phyloP scores from a whole-genome alignment of 2,113 vertebrate genomes.

The Pseudorhombus dupliciocellatus region DNA sequence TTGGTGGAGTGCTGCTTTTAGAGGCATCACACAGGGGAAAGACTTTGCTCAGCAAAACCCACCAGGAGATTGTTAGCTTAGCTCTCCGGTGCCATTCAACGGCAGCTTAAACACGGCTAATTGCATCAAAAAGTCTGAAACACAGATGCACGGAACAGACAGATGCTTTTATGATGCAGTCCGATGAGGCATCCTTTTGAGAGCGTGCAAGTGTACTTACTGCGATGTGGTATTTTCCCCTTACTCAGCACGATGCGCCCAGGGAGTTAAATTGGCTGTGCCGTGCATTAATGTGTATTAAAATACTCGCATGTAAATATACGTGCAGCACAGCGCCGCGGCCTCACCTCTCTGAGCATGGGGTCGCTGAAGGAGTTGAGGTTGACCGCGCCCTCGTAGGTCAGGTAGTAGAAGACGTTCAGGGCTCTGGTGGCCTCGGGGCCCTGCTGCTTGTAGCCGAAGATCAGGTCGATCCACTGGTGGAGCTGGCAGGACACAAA shows the following conservation, averaged over 20 bases:
- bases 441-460: slow-evolving; percentile 98
- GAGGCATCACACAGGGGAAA: slow-evolving; percentile 54
- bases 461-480: slow-evolving; percentile 99
- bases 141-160: slow-evolving; percentile 32
- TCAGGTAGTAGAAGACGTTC: slow-evolving; percentile 98
- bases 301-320: neutral
- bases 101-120: slow-evolving; percentile 68
- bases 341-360: slow-evolving; percentile 91
- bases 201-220: slow-evolving; percentile 56
- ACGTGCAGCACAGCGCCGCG: neutral
- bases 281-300: slow-evolving; percentile 15
- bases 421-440: slow-evolving; percentile 93
- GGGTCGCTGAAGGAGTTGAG: slow-evolving; percentile 92
- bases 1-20: slow-evolving; percentile 68
- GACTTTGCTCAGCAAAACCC: slow-evolving; percentile 68
- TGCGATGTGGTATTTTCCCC: slow-evolving; percentile 40
- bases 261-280: slow-evolving; percentile 26
- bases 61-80: slow-evolving; percentile 59
- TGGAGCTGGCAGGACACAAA: slow-evolving; percentile 99
- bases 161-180: slow-evolving; percentile 58
- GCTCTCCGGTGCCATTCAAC: slow-evolving; percentile 43
- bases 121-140: slow-evolving; percentile 59
- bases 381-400: slow-evolving; percentile 95
- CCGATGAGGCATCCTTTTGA: slow-evolving; percentile 62
- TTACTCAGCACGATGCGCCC: slow-evolving; percentile 53